phyloP scores from a whole-genome alignment of 2,888 invertebrate genomes.

The Lasioglossum oenotherae region DNA sequence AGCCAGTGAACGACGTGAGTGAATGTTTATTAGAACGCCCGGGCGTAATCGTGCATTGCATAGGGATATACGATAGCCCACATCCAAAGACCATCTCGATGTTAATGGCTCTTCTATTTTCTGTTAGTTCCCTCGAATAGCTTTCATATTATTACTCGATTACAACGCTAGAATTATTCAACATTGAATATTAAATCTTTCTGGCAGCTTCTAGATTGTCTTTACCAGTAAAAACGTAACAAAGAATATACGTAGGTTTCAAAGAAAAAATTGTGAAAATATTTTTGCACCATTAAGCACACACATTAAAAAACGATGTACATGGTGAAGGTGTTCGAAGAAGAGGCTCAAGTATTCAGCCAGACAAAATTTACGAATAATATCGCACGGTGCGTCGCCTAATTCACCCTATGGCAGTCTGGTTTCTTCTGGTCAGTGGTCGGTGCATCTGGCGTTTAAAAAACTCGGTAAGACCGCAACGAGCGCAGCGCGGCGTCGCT shows the following conservation, averaged over 20 bases:
- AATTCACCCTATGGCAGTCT: slow-evolving; percentile 12
- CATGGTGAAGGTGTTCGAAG: neutral
- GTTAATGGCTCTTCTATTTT: neutral
- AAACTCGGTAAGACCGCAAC: slow-evolving; percentile 58
- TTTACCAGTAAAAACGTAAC: too few relatives aligned
- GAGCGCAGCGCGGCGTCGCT: slow-evolving; percentile 46
- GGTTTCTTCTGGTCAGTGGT: neutral
- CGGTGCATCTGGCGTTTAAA: slow-evolving; percentile 66
- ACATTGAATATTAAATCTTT: neutral
- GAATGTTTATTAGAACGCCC: neutral
- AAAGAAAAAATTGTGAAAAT: too few relatives aligned
- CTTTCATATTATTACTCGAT: neutral
- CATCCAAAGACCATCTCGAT: neutral
- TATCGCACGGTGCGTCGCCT: neutral
- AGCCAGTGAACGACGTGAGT: slow-evolving; percentile 6
- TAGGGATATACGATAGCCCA: neutral
- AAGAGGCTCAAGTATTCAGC: neutral
- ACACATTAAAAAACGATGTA: neutral
- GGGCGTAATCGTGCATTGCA: neutral
- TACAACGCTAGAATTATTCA: neutral
- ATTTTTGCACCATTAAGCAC: too few relatives aligned
- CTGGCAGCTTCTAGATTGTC: neutral
- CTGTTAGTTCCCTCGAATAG: neutral
- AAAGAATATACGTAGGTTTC: neutral
- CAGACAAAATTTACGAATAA: neutral